Evolutionary conservation across 1,140 invertebrate genomes (phyloP), one percentile per base, ranked within the genome.

Genomic region (Eumeta japonica): DNA sequence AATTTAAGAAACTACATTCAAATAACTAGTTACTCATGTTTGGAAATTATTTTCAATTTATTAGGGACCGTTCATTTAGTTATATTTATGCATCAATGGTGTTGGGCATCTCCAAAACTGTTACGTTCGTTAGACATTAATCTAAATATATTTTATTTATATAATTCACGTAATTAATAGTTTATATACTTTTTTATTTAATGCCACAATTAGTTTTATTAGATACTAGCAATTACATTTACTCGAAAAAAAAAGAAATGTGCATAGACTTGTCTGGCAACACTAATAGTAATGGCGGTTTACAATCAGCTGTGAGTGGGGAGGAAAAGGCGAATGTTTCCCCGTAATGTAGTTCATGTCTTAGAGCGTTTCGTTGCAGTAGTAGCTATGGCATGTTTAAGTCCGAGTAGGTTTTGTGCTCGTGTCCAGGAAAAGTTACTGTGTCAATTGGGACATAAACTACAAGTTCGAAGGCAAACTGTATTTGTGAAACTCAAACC

Each of bases 381-480:
- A 79, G 78, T 80, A 77, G 80, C 80, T 79, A 86, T 85, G 83
- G 83, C 83, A 80, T 84, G 83, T 82, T 79, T 85, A 83, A 83
- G 81, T 77, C 82, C 83, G 71, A 82, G 81, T 81, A 81, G 83
- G 79, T 79, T 86, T 75, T 85, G 83, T 84, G 83, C 80, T 79
- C 83, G 83, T 76, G 81, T 83, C 73, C 79, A 82, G 62, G 83
- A 85, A 77, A 85, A 84, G 81, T 74, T 76, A 60, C 76, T 86
- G 83, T 86, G 83, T 80, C 81, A 84, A 78, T 82, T 83, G 54
- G 79, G 81, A 78, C 80, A 83, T 75, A 79, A 77, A 72, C 71
- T 61, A 48, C 64, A 73, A 43, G 52, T 81, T 64, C 75, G 78
- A 62, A 81, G 75, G 62, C 81, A 80, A 77, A 76, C 79, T 76